Conservation (phyloP, 2,888 invertebrate species). For the Orgyia antiqua region DNA sequence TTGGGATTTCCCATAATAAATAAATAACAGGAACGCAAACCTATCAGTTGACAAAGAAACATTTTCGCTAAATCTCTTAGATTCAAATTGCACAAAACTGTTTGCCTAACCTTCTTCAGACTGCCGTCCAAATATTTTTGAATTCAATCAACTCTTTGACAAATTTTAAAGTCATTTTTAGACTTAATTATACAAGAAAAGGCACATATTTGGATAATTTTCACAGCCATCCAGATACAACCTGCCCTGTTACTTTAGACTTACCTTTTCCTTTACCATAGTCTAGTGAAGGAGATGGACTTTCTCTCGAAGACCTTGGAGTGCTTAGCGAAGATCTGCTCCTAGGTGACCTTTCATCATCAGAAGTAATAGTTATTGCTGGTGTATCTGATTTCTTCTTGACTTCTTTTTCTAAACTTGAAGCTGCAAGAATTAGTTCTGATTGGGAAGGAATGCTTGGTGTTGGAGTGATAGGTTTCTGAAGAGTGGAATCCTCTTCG, state of each 20-base stretch:
- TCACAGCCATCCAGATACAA: slow-evolving; percentile 86
- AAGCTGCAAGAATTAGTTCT: slow-evolving; percentile 62
- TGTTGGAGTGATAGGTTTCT: slow-evolving; percentile 59
- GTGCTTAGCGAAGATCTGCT: slow-evolving; percentile 25
- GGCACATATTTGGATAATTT: background rate
- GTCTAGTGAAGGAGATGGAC: slow-evolving; percentile 50
- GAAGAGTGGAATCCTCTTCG: slow-evolving; percentile 50
- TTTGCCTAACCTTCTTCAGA: too few relatives aligned
- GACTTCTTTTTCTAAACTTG: slow-evolving; percentile 48
- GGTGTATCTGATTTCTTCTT: slow-evolving; percentile 28
- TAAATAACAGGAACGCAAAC: too few relatives aligned
- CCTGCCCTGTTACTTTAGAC: slow-evolving; percentile 85
- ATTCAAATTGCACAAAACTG: too few relatives aligned
- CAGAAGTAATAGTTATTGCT: slow-evolving; percentile 16
- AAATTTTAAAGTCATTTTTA: too few relatives aligned
- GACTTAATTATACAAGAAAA: too few relatives aligned
- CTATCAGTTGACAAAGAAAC: too few relatives aligned
- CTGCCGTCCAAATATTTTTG: too few relatives aligned
- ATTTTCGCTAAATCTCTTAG: too few relatives aligned
- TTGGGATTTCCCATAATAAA: too few relatives aligned
- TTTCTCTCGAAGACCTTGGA: slow-evolving; percentile 50
- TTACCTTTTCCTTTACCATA: slow-evolving; percentile 79
- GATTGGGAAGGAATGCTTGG: slow-evolving; percentile 39
- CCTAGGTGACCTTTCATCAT: slow-evolving; percentile 14
- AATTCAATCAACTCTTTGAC: too few relatives aligned